Percentiles rank a stretch among this genome's conserved stretches.
phyloP scores from a whole-genome alignment of 2,113 vertebrate genomes.

The Echinops telfairi region DNA sequence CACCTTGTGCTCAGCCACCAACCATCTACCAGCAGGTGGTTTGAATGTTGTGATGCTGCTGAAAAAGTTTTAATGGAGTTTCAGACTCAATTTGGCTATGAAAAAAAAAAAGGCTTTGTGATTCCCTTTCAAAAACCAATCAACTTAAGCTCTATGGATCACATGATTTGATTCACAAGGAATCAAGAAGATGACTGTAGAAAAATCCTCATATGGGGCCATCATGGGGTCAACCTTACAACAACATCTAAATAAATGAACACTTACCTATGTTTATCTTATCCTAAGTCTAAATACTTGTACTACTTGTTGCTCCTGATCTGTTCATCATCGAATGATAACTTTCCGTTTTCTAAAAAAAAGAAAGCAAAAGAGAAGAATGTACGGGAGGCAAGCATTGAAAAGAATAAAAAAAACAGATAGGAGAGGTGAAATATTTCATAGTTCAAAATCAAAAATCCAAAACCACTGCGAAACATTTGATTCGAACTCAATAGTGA shows the following conservation, averaged over 20 bases:
- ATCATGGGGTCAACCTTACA: too few relatives aligned
- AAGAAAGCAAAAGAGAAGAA: neutral
- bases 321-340: neutral
- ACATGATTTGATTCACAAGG: neutral
- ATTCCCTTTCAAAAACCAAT: neutral
- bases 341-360: neutral
- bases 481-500: too few relatives aligned
- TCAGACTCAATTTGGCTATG: too few relatives aligned
- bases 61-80: too few relatives aligned
- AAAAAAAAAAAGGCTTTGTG: too few relatives aligned
- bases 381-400: neutral
- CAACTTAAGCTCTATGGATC: neutral
- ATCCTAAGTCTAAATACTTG: neutral
- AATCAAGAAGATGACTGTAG: neutral
- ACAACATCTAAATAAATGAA: neutral
- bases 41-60: too few relatives aligned
- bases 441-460: too few relatives aligned
- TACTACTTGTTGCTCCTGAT: neutral
- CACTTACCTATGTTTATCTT: neutral
- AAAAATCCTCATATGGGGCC: too few relatives aligned
- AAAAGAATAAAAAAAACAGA: neutral
- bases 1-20: too few relatives aligned
- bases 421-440: neutral
- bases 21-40: too few relatives aligned
- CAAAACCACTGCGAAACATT: too few relatives aligned